These are phyloP conservation scores for Aleadryas rufinucha DNA, from an alignment of 2,113 vertebrate species.

Conservation along the genomic window DNA sequence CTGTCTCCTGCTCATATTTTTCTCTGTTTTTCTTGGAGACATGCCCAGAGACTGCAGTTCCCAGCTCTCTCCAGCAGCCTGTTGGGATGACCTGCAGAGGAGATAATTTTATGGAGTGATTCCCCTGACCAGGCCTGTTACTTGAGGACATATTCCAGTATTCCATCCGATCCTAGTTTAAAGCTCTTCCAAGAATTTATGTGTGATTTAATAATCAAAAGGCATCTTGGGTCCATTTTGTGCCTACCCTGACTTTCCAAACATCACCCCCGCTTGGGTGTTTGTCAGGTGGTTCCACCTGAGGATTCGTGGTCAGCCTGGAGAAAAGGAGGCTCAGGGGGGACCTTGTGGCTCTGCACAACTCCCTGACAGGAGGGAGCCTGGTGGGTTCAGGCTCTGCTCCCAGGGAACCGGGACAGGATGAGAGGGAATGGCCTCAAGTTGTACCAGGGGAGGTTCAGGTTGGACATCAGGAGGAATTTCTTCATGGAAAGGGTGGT, in stretches of 20 bases:
- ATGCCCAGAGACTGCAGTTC: neutral
- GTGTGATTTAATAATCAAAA: neutral
- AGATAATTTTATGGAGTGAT: neutral
- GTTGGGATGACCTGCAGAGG: neutral
- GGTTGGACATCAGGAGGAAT: neutral
- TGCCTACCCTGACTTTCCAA: neutral
- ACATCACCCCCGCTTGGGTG: neutral
- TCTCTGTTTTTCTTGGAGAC: neutral
- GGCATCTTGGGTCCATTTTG: neutral
- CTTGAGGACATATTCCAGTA: neutral
- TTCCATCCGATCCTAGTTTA: neutral
- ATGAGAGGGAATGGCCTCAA: rapidly evolving
- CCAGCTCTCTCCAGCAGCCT: neutral
- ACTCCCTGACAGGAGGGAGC: neutral
- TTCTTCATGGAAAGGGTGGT: neutral
- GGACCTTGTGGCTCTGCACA: neutral
- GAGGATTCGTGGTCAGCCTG: neutral
- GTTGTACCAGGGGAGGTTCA: neutral
- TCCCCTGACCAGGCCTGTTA: neutral
- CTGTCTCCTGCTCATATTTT: neutral
- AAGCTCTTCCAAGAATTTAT: neutral
- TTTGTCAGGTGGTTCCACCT: no score
- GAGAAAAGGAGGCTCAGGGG: neutral
- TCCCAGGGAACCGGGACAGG: neutral
- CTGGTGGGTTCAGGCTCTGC: rapidly evolving